phyloP scores from a whole-genome alignment of 2,797 vertebrate genomes.

The Sebastes hopkinsi region DNA sequence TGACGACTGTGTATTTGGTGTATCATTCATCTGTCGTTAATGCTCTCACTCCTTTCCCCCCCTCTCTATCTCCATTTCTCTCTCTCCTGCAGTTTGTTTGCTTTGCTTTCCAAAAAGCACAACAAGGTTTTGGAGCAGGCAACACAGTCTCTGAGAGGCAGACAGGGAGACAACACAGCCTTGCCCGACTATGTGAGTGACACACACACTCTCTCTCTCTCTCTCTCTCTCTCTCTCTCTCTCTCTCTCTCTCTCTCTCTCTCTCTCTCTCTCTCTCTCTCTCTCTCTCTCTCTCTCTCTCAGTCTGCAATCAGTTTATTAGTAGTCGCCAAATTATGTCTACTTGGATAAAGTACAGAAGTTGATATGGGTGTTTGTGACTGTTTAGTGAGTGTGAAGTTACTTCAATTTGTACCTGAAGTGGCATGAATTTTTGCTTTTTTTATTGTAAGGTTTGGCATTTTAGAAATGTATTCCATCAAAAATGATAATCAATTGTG shows the following conservation, averaged over 20 bases:
- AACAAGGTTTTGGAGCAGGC: constrained; percentile 99
- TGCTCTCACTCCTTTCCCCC: constrained; percentile 5
- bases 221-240: not conserved
- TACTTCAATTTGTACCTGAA: not conserved
- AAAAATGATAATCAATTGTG: no score
- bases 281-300: not conserved
- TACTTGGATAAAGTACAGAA: constrained; percentile 20
- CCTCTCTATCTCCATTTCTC: constrained; percentile 16
- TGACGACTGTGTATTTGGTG: constrained; percentile 2
- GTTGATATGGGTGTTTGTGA: not conserved
- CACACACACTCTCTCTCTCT: not conserved
- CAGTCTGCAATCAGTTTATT: constrained; percentile 7
- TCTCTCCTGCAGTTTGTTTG: constrained; percentile 88
- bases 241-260: no score
- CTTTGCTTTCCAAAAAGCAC: constrained; percentile 98
- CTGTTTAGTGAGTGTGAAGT: not conserved
- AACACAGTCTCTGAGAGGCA: constrained; percentile 92
- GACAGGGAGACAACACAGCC: constrained; percentile 83
- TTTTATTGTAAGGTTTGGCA: not conserved
- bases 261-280: not conserved
- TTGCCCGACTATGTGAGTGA: constrained; percentile 97
- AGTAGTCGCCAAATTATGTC: constrained; percentile 32
- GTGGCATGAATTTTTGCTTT: not conserved
- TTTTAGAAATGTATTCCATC: not conserved
- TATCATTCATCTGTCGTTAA: constrained; percentile 22